A percentile compares a stretch with the other conserved stretches of the same genome.
Conservation (phyloP, 2,888 invertebrate species). For the Acleris emargana region DNA sequence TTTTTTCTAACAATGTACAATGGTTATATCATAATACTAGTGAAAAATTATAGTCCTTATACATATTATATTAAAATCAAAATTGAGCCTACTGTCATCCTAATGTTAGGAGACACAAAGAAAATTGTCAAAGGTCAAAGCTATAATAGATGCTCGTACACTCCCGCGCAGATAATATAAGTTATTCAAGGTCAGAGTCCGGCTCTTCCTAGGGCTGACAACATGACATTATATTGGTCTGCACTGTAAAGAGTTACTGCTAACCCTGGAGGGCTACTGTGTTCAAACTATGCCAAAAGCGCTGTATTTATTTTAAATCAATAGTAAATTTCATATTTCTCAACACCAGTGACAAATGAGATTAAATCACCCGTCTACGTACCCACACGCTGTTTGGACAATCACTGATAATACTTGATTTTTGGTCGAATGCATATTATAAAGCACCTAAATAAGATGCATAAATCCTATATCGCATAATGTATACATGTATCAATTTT, state of each 20-base stretch:
- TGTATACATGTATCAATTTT: conserved; percentile 22
- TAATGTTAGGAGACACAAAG: background rate
- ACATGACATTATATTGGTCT: background rate
- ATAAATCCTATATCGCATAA: conserved; percentile 19
- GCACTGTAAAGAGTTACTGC: background rate
- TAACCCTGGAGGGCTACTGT: too few species aligned
- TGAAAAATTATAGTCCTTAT: conserved; percentile 6
- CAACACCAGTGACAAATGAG: background rate
- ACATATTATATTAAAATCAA: conserved; percentile 20
- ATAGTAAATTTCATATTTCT: too few species aligned
- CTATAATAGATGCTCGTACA: background rate
- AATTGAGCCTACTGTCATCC: background rate
- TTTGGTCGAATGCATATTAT: conserved; percentile 27
- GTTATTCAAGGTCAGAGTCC: background rate
- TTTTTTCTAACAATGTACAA: conserved; percentile 17
- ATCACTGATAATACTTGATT: conserved; percentile 26
- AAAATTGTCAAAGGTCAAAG: background rate
- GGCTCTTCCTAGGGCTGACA: background rate
- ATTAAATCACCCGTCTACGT: background rate
- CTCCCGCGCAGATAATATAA: background rate
- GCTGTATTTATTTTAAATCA: too few species aligned
- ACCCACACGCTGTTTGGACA: conserved; percentile 1
- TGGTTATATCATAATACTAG: conserved; percentile 7
- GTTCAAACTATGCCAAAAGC: too few species aligned
- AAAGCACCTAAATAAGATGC: conserved; percentile 21